A percentile compares a stretch with the other conserved stretches of the same genome.
These are phyloP conservation scores for Seira sanloemensis DNA, from an alignment of 2,888 invertebrate species.

Conservation along the genomic window DNA sequence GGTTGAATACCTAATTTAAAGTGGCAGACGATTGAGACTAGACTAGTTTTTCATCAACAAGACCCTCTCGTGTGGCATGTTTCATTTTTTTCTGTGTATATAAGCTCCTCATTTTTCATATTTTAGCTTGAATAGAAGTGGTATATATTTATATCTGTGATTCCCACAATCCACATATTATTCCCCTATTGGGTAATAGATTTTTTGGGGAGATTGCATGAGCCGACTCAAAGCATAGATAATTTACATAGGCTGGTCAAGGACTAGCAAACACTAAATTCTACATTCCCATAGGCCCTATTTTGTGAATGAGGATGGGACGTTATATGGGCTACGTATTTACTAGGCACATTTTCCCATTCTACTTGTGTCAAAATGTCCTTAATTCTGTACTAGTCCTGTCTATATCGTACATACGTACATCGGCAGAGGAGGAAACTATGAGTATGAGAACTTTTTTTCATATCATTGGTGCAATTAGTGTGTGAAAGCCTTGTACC, in stretches of 20 bases:
- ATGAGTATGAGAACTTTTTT: not conserved
- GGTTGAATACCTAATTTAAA: too few species aligned
- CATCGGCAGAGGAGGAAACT: not conserved
- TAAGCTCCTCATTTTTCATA: not conserved
- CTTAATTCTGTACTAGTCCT: not conserved
- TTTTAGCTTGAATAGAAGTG: not conserved
- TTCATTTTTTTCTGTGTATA: not conserved
- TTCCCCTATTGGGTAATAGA: too few species aligned
- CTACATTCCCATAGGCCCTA: not conserved
- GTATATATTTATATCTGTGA: not conserved
- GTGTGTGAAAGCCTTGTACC: conserved; percentile 2
- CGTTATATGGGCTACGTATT: not conserved
- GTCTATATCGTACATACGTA: not conserved
- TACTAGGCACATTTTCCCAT: not conserved
- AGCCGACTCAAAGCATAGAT: not conserved
- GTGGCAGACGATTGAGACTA: not conserved
- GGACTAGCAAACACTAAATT: not conserved
- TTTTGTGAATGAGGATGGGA: not conserved
- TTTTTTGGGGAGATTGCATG: too few species aligned
- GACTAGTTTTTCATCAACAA: not conserved
- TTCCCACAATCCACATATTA: too few species aligned
- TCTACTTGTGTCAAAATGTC: not conserved
- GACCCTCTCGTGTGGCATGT: not conserved
- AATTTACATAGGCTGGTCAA: not conserved
- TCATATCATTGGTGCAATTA: not conserved